Evolutionary conservation across 1,140 invertebrate genomes (phyloP).

Genomic region (Drosophila ogumai): DNA sequence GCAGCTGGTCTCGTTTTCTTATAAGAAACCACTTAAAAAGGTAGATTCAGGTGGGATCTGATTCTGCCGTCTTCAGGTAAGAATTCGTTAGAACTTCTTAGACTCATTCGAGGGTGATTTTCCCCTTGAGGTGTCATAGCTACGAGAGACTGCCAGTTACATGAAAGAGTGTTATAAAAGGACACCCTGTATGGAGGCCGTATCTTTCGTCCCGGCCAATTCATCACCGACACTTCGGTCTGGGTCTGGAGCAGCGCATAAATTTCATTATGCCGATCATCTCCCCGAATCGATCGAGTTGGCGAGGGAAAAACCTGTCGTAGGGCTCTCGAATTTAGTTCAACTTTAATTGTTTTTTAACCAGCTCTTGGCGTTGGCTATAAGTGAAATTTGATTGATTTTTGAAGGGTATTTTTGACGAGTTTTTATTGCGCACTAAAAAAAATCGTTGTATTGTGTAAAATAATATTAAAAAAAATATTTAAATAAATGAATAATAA

Average conservation of each 20-base stretch:
- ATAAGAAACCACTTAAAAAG: conserved; percentile 42
- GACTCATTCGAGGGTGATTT: neutral
- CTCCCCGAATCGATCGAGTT: conserved; percentile 58
- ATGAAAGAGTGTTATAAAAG: neutral
- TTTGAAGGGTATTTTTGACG: conserved; percentile 23
- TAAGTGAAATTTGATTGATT: conserved; percentile 82
- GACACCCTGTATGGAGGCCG: conserved; percentile 62
- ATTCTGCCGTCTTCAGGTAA: conserved; percentile 36
- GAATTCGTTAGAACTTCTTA: conserved; percentile 22
- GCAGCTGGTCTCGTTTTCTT: conserved; percentile 46
- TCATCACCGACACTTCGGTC: conserved; percentile 52
- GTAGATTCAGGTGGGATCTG: conserved; percentile 2
- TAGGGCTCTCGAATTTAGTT: conserved; percentile 62
- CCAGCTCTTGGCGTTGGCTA: conserved; percentile 48
- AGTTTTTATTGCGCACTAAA: neutral
- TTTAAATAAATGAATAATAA: too few relatives aligned
- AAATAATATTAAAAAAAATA: neutral
- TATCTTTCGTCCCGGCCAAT: conserved; percentile 21
- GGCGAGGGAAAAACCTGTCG: conserved; percentile 63
- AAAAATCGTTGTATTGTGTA: neutral
- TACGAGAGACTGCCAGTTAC: conserved; percentile 32
- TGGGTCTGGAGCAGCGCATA: conserved; percentile 52
- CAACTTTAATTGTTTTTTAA: conserved; percentile 83
- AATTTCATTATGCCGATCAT: conserved; percentile 81
- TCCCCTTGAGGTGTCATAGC: conserved; percentile 22